Evolutionary conservation across 2,113 vertebrate species (phyloP), one percentile per base, ranked within the genome.

Genomic region (Aphelocoma coerulescens): DNA sequence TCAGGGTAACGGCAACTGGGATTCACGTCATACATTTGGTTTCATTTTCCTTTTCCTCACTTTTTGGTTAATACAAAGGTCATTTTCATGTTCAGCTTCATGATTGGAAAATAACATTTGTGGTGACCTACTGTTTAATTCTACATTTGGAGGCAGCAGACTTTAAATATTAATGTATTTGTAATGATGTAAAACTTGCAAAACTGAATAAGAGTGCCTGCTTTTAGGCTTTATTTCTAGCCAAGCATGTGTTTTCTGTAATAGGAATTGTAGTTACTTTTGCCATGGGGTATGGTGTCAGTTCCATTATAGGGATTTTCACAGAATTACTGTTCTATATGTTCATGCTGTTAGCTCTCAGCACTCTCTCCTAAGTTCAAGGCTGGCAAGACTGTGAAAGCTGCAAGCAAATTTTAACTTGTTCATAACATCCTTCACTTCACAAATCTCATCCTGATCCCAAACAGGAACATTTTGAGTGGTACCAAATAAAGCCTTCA

Each of bases 191-290:
- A 90, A 76, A 91, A 82, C 44, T 85, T 96, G 37, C 27, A 75
- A 82, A 85, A 72, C 49, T 79, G 85, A 74, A 57, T 74, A 49
- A 77, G 61, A 63, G 30, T 81, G 27, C 43, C 39, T 73, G 20
- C 20, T 95, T 94, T 88, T 21, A 80, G 54, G n/a, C 16, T 90
- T 30, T 90, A 62, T 83, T 91, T 95, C 41, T 66, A 69, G 82
- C 59, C 61, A 76, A 68, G 30, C 4, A 24, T 77, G 33, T 84
- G 41, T 79, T 81, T 91, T 87, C 76, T 89, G 55, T 91, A 58
- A 35, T 33, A 88, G 49, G 57, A 90, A 59, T 75, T 13, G 1
- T 33, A 72, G 69, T 62, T 91, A 79, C 83, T 92, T 94, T 91
- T 82, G 66, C 49, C 2, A 0, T 26, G 0, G 26, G 48, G 5